Conservation (phyloP, 35 echinoderm and acorn worm species). For the Lytechinus variegatus region DNA sequence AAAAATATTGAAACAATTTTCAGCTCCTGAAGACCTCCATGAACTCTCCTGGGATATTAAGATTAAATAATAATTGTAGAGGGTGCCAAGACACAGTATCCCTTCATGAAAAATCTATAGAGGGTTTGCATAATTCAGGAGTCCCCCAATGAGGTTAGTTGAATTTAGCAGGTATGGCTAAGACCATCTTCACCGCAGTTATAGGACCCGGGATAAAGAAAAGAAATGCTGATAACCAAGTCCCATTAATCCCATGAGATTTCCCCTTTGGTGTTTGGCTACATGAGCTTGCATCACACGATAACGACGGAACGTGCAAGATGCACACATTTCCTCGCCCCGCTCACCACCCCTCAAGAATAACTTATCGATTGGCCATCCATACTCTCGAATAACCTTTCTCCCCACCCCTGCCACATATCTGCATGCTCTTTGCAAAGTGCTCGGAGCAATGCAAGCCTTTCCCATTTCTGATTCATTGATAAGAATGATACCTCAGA, state of each 20-base stretch:
- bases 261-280: constrained; percentile 1
- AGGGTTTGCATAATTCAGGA: background rate
- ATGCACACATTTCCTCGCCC: constrained; percentile 14
- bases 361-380: constrained; percentile 20
- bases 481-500: background rate
- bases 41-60: background rate
- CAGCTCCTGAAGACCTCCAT: background rate
- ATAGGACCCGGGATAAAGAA: background rate
- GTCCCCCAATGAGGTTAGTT: background rate
- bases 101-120: background rate
- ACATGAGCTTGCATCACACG: constrained; percentile 40
- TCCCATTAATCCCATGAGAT: background rate
- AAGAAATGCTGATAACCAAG: background rate
- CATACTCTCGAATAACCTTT: background rate
- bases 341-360: constrained; percentile 21
- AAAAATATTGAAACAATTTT: background rate
- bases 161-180: background rate
- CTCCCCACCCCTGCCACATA: background rate
- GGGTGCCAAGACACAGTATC: background rate
- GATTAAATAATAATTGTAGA: background rate
- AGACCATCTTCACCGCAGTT: background rate
- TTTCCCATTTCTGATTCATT: background rate
- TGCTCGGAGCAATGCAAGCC: background rate
- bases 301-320: background rate
- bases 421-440: background rate